These are phyloP conservation scores for Montipora efflorescens DNA, from an alignment of 64 coral and sea anemone genomes.

Conservation along the genomic window DNA sequence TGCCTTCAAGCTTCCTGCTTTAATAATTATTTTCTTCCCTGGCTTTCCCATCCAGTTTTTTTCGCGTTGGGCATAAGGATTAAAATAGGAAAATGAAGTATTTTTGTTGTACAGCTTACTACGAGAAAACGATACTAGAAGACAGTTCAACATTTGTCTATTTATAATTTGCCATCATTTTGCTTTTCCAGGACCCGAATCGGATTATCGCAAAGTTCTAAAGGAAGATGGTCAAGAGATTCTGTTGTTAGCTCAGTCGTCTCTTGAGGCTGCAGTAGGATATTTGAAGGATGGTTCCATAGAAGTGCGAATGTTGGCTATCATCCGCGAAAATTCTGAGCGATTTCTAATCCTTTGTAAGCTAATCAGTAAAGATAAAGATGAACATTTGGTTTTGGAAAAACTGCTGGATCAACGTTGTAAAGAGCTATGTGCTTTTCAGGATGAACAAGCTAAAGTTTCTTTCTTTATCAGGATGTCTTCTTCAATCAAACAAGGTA, in stretches of 20 bases:
- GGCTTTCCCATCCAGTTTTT: too few relatives aligned
- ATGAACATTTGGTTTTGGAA: background rate
- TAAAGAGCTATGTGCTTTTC: background rate
- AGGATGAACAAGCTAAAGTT: background rate
- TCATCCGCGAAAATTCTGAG: constrained; percentile 23
- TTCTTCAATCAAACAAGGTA: constrained; percentile 15
- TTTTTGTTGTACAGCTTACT: too few relatives aligned
- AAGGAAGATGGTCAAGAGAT: constrained; percentile 51
- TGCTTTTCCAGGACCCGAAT: constrained; percentile 33
- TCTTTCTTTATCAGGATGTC: constrained; percentile 10
- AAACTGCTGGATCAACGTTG: background rate
- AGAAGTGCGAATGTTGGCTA: constrained; percentile 20
- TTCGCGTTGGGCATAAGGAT: too few relatives aligned
- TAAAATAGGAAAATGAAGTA: too few relatives aligned
- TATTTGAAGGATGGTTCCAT: constrained; percentile 35
- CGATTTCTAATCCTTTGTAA: constrained; percentile 31
- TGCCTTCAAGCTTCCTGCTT: too few relatives aligned
- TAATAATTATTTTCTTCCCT: too few relatives aligned
- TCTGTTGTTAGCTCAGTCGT: constrained; percentile 38
- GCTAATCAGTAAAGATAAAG: background rate
- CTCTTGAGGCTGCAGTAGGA: constrained; percentile 38
- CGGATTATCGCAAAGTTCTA: constrained; percentile 42
- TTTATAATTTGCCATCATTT: background rate
- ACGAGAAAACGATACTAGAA: too few relatives aligned
- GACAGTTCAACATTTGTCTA: too few relatives aligned